phyloP scores from a whole-genome alignment of 2,888 invertebrate genomes.

The Eupithecia insigniata region DNA sequence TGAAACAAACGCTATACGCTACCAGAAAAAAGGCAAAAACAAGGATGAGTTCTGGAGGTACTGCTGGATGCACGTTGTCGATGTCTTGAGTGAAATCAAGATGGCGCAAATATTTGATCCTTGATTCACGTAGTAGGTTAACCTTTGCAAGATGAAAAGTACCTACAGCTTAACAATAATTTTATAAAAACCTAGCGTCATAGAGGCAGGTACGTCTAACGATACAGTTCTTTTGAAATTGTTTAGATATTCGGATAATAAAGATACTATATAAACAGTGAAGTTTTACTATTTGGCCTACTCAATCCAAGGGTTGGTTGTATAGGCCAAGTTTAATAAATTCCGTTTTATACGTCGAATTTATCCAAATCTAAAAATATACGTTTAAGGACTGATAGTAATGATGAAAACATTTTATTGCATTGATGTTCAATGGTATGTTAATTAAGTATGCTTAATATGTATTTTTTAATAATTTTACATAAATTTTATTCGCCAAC shows the following conservation, averaged over 20 bases:
- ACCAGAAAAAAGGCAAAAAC: conserved; percentile 4
- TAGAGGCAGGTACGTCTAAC: not conserved
- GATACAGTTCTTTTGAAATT: not conserved
- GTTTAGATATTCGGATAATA: not conserved
- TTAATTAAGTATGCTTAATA: not conserved
- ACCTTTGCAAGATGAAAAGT: not conserved
- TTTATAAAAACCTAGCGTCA: not conserved
- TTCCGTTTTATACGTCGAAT: not conserved
- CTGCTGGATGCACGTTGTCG: too few relatives aligned
- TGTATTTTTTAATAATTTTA: not conserved
- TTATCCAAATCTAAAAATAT: not conserved
- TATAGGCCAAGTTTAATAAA: not conserved
- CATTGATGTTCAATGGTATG: not conserved
- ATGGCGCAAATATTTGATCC: too few relatives aligned
- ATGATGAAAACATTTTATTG: not conserved
- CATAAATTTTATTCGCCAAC: not conserved
- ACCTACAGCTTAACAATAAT: not conserved
- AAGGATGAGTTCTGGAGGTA: too few relatives aligned
- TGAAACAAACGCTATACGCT: not conserved
- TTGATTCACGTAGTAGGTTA: too few relatives aligned
- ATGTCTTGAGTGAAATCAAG: too few relatives aligned
- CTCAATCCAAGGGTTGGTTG: not conserved
- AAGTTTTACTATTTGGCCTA: not conserved
- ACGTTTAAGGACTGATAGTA: not conserved
- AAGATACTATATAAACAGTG: not conserved